Evolutionary conservation across 2,797 vertebrate genomes (phyloP), one percentile per base, ranked within the genome.

Genomic region (Acanthurus lineatus): DNA sequence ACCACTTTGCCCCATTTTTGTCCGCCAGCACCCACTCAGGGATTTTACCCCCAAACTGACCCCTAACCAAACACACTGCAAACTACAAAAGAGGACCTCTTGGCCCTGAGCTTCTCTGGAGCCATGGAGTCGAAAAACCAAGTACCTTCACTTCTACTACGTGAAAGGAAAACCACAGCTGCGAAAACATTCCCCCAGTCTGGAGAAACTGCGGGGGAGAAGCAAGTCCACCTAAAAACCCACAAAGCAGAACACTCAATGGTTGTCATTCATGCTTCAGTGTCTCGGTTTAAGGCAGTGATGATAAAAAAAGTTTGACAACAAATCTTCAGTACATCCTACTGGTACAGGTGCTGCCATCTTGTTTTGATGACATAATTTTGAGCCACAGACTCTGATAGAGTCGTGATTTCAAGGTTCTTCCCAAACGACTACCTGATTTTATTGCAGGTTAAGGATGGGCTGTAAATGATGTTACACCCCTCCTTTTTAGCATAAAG

Each of bases 111-210:
- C 40, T 62, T 25, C 44, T 67, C 35, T 22, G 2, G 25, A 61
- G n/a, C 22, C 45, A 25, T 48, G 20, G 19, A 35, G 51, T 57
- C 54, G 42, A n/a, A n/a, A 69, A 52, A 52, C 52, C 15, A 71
- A 79, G 42, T 25, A 22, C 20, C 57, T 49, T 4, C n/a, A 32
- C n/a, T 4, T 74, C 28, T 32, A 0, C 35, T 5, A 22, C 8
- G 9, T 63, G 17, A 25, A 48, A 56, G 17, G 69, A 69, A 40
- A 19, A 56, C 12, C 17, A 19, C 79, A 85, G 77, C 82, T 80
- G 68, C 57, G 65, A 59, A 73, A 82, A 85, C 67, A 72, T 71
- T 80, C 63, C 62, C 53, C 8, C 9, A 11, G 60, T 51, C 59
- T 4, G 11, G 2, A 40, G 42, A 77, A 71, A 45, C 53, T 69